phyloP scores from a whole-genome alignment of 2,113 vertebrate species.

The Gracilinanus agilis region DNA sequence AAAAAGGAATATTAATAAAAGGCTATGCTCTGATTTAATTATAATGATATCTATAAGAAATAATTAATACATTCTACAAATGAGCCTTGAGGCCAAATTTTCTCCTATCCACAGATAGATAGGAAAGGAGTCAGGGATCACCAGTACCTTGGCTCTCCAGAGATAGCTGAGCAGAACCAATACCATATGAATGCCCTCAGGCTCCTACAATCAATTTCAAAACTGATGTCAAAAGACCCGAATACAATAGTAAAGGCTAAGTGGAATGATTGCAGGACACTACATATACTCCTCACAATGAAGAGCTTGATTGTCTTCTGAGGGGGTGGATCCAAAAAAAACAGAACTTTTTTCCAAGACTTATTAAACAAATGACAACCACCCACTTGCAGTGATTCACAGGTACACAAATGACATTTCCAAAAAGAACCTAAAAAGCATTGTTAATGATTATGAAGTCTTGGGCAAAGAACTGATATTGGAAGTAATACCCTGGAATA shows the following conservation, averaged over 20 bases:
- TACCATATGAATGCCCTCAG: neutral
- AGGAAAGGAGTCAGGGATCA: no score
- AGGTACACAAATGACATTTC: no score
- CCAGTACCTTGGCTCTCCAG: neutral
- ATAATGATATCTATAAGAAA: neutral
- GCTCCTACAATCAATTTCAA: neutral
- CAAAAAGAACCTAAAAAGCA: no score
- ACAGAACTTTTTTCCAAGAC: neutral
- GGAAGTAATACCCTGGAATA: no score
- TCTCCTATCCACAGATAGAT: neutral
- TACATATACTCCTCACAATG: neutral
- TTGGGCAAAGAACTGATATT: no score
- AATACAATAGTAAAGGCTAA: no score
- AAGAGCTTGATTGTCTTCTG: neutral
- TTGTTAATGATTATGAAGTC: no score
- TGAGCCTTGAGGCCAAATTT: neutral
- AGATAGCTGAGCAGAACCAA: neutral
- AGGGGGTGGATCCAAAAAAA: neutral
- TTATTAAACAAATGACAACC: no score
- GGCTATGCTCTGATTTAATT: neutral
- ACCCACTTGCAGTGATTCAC: no score
- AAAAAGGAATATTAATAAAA: neutral
- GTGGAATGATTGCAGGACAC: neutral
- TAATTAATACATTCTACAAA: neutral
- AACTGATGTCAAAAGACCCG: no score